Evolutionary conservation across 2,113 vertebrate species (phyloP).

Genomic region (Picathartes gymnocephalus): DNA sequence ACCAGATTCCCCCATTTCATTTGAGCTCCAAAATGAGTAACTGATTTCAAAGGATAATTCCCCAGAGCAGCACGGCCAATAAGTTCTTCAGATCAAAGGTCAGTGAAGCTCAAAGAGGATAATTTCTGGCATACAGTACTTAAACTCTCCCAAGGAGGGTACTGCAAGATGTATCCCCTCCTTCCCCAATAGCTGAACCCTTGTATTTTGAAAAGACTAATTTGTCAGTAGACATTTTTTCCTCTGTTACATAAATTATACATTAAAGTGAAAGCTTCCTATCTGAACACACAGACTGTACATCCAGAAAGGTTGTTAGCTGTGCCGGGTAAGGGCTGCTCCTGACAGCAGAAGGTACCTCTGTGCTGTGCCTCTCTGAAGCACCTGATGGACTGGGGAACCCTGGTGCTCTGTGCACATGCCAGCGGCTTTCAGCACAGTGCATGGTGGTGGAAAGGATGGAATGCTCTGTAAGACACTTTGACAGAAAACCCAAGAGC

Average conservation of each 20-base stretch:
- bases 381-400: not conserved
- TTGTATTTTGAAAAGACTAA: slow-evolving; percentile 44
- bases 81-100: slow-evolving; percentile 57
- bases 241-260: slow-evolving; percentile 19
- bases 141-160: slow-evolving; percentile 52
- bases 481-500: not conserved
- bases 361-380: not conserved
- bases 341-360: not conserved
- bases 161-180: slow-evolving; percentile 25
- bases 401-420: not conserved
- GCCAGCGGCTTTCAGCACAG: not conserved
- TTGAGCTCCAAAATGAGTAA: slow-evolving; percentile 45
- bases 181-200: slow-evolving; percentile 1
- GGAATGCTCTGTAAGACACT: not conserved
- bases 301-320: not conserved
- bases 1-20: slow-evolving; percentile 43
- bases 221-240: slow-evolving; percentile 43
- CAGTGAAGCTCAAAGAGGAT: slow-evolving; percentile 35
- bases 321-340: not conserved
- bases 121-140: slow-evolving; percentile 49
- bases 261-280: slow-evolving; percentile 38
- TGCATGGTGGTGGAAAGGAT: not conserved
- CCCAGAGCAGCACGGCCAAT: slow-evolving; percentile 33
- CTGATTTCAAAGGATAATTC: slow-evolving; percentile 57
- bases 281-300: not conserved